Base-by-base conservation (phyloP, 1,140 invertebrate genomes). In the Caenorhabditis brenneri region DNA sequence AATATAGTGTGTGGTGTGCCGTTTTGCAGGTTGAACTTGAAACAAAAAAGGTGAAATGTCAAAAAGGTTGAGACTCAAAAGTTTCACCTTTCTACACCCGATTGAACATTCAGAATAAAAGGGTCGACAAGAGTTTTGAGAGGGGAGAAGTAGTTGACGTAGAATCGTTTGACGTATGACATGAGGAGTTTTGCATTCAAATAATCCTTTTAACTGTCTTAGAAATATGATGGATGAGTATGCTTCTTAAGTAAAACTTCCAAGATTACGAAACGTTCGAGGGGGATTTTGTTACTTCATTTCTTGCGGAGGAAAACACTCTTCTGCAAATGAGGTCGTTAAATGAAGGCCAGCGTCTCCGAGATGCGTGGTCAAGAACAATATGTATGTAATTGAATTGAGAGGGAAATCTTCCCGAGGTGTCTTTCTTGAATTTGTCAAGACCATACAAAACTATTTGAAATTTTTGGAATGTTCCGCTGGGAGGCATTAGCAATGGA, bases 1-100 rank as follows among this genome's bases (percentile, higher is more conserved):
- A 79, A 83, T 74, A 51, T 51, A 48, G n/a, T 42, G 29, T 51
- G 33, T 22, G n/a, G n/a, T n/a, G 29, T 53, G 82, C 42, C 22
- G 39, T 83, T 78, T 82, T 82, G 51, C 51, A 49, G 31, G 55
- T 78, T 24, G 22, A 24, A 74, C 65, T 74, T 42, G 65, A 74
- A 74, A 74, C 65, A 74, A 74, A 42, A 74, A 74, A 24, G 10
- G 24, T 27, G 29, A 74, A 42, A 42, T 12, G n/a, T 15, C 9
- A 46, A 31, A 42, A 33, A 74, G n/a, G 29, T 51, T 51, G 48
- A 15, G 48, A 24, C 7, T 24, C n/a, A 36, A 65, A 33, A 19
- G 10, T 19, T 31, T n/a, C n/a, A n/a, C n/a, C 19, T 51, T n/a
- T 51, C 39, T 42, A 42, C 49, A 51, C 49, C n/a, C n/a, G 49